Evolutionary conservation across 2,888 invertebrate genomes (phyloP).

Genomic region (Nomada flava): DNA sequence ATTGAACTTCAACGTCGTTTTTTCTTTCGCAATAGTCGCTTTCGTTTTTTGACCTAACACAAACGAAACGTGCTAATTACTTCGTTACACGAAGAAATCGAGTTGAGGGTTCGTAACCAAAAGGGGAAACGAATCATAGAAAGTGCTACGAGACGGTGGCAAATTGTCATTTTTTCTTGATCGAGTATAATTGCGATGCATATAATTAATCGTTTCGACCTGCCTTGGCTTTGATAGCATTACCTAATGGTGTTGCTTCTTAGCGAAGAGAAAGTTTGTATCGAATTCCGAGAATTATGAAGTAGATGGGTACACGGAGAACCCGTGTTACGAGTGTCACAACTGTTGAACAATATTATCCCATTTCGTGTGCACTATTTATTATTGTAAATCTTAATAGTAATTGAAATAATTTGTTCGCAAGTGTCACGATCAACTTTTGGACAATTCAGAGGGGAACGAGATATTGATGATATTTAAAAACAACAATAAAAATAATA

Average conservation of each 20-base stretch:
- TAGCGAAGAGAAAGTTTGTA: slow-evolving; percentile 46
- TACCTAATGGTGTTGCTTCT: slow-evolving; percentile 27
- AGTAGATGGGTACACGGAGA: slow-evolving; percentile 15
- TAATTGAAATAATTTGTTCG: no score
- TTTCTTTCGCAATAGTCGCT: slow-evolving; percentile 11
- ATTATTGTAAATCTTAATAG: neutral
- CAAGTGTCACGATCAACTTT: no score
- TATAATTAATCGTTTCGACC: slow-evolving; percentile 18
- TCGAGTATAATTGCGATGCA: neutral
- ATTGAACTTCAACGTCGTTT: neutral
- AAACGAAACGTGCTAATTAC: slow-evolving; percentile 43
- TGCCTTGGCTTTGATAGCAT: neutral
- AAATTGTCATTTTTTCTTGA: neutral
- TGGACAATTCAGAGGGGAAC: no score
- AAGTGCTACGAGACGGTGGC: slow-evolving; percentile 22
- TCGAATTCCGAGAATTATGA: slow-evolving; percentile 37
- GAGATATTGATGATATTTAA: no score
- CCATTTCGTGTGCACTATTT: neutral
- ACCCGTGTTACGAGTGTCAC: slow-evolving; percentile 28
- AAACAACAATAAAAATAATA: no score
- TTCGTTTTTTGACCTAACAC: slow-evolving; percentile 1
- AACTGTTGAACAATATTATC: neutral
- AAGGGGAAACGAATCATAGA: slow-evolving; percentile 26
- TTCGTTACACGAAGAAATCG: slow-evolving; percentile 23
- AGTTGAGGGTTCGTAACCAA: neutral